Evolutionary conservation across 1,140 invertebrate genomes (phyloP).

Genomic region (Drosophila triauraria): DNA sequence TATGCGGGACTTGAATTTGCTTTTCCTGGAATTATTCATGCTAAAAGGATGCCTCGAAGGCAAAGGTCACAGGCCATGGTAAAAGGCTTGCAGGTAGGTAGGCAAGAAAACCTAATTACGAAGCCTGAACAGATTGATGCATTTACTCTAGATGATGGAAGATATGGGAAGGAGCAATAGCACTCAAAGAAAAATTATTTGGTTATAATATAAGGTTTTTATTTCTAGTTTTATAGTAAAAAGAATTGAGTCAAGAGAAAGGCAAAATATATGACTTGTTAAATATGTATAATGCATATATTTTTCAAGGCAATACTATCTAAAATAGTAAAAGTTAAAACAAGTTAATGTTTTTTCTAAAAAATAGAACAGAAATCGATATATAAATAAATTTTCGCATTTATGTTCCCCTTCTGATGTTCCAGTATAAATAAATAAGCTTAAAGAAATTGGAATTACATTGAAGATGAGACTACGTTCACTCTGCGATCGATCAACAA

Average conservation of each 20-base stretch:
- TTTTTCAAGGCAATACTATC: no score
- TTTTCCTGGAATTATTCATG: background rate
- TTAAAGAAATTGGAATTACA: no score
- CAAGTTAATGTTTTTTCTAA: no score
- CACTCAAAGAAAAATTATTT: background rate
- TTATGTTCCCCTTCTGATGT: no score
- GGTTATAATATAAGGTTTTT: accelerated
- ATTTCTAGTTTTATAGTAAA: background rate
- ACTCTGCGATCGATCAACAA: no score
- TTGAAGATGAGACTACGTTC: no score
- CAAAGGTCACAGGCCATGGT: conserved; percentile 5
- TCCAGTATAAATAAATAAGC: no score
- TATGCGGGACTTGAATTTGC: background rate
- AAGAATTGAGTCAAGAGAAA: background rate
- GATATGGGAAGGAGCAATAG: background rate
- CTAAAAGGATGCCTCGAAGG: background rate
- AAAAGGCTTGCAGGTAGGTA: conserved; percentile 1
- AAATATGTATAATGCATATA: no score
- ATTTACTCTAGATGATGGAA: conserved; percentile 22
- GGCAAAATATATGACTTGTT: background rate
- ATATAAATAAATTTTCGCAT: no score
- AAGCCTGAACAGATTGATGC: conserved; percentile 34
- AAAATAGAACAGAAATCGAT: no score
- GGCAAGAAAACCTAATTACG: conserved; percentile 21
- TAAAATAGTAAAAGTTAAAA: no score